phyloP scores from a whole-genome alignment of 2,888 invertebrate species.

The Pachliopta kotzebuea region DNA sequence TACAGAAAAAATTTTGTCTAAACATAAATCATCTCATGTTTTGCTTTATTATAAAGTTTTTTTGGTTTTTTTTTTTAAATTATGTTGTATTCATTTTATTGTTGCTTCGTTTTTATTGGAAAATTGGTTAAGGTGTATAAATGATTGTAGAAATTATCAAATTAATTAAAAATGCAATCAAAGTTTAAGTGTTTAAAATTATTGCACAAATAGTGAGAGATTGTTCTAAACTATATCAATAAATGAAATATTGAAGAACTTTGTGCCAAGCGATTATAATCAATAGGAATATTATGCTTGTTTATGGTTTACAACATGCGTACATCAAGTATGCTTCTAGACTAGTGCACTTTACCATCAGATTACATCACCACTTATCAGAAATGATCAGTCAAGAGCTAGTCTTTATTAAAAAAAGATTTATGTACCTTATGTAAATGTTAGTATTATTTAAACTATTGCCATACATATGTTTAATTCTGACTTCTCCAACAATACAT shows the following conservation, averaged over 20 bases:
- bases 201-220: not conserved
- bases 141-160: not conserved
- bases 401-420: not conserved
- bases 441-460: not conserved
- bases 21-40: too few relatives aligned
- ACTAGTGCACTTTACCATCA: too few relatives aligned
- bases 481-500: not conserved
- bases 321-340: too few relatives aligned
- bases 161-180: too few relatives aligned
- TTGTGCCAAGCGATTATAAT: not conserved
- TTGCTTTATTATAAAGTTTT: not conserved
- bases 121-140: not conserved
- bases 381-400: too few relatives aligned
- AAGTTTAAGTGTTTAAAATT: not conserved
- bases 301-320: not conserved
- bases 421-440: not conserved
- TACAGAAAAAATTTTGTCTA: too few relatives aligned
- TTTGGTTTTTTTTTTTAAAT: not conserved
- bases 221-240: not conserved
- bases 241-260: not conserved
- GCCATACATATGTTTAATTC: not conserved
- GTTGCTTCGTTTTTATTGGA: not conserved
- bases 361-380: too few relatives aligned
- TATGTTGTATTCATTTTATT: not conserved
- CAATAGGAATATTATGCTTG: not conserved